Evolutionary conservation across 2,113 vertebrate species (phyloP).

Genomic region (Plotosus lineatus): DNA sequence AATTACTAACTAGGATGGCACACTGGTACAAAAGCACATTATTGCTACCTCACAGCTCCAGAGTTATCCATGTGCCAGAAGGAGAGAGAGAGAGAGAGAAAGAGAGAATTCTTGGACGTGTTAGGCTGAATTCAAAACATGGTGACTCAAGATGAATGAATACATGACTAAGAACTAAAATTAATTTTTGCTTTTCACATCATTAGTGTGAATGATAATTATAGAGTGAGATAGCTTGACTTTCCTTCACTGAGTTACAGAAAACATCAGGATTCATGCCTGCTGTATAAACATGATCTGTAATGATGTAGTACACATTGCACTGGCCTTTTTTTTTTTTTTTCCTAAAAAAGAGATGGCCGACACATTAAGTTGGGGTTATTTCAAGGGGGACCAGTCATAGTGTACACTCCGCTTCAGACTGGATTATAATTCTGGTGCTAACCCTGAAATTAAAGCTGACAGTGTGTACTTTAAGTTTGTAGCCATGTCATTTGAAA

Average conservation of each 20-base stretch:
- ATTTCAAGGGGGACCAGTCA: not conserved
- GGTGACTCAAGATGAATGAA: not conserved
- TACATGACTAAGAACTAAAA: not conserved
- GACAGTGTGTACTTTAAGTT: slow-evolving; percentile 26
- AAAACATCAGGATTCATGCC: not conserved
- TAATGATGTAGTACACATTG: not conserved
- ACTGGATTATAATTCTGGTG: not conserved
- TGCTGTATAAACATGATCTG: not conserved
- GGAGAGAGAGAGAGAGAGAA: too few relatives aligned
- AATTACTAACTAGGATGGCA: not conserved
- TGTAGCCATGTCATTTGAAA: not conserved
- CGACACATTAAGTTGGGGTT: not conserved
- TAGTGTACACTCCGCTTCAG: not conserved
- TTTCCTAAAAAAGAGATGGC: not conserved
- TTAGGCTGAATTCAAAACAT: too few relatives aligned
- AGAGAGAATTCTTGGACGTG: not conserved
- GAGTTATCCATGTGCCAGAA: not conserved
- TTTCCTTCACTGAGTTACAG: not conserved
- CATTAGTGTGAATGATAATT: not conserved
- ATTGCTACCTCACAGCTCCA: not conserved
- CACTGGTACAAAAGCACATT: not conserved
- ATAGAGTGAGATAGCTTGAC: not conserved
- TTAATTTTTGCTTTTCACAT: not conserved
- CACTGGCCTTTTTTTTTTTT: not conserved
- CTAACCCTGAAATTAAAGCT: slow-evolving; percentile 17